Evolutionary conservation across 1,140 invertebrate genomes (phyloP), one percentile per base, ranked within the genome.

Genomic region (Oryctes rhinoceros): DNA sequence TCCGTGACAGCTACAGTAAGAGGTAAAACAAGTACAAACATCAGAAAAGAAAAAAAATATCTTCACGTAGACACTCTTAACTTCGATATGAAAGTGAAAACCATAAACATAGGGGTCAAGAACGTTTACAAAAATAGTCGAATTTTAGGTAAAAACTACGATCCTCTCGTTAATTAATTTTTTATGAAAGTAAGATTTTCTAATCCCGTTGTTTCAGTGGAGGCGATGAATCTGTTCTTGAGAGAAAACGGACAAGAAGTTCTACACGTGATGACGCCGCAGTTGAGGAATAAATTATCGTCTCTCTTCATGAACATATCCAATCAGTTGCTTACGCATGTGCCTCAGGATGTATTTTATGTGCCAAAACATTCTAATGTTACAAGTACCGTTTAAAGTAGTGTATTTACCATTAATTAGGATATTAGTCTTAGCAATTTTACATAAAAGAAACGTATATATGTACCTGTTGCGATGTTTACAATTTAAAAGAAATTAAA

Each of bases 141-240:
- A 80, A 93, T 94, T 83, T 87, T 94, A 53, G 91, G 93, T 94
- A 87, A 91, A 87, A 91, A 44, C 5, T 44, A 7, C 5, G 92
- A 91, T 47, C 67, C 1, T 37, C 7, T 75, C 9, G 35, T 7
- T 79, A 79, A 24, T 47, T n/a, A 37, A 59, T 81, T 20, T 81
- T 44, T 44, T 18, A 39, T 76, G 5, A 24, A 2, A n/a, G 75
- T 76, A 18, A 39, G 3, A 76, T 13, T 44, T 47, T 76, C 39
- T 44, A 76, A 47, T 18, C 18, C 47, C 7, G 10, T 76, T 48
- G 6, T 65, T 91, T 20, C 83, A 94, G 93, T 91, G 80, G 92
- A 94, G 87, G 93, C 93, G 15, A 94, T 91, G 1, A 94, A 94
- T 85, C 87, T 94, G 39, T 94, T 94, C 83, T 88, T 94, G 11